phyloP scores from a whole-genome alignment of 30 jellyfish, hydroid and myxozoan species.

The Chrysaora quinquecirrha region DNA sequence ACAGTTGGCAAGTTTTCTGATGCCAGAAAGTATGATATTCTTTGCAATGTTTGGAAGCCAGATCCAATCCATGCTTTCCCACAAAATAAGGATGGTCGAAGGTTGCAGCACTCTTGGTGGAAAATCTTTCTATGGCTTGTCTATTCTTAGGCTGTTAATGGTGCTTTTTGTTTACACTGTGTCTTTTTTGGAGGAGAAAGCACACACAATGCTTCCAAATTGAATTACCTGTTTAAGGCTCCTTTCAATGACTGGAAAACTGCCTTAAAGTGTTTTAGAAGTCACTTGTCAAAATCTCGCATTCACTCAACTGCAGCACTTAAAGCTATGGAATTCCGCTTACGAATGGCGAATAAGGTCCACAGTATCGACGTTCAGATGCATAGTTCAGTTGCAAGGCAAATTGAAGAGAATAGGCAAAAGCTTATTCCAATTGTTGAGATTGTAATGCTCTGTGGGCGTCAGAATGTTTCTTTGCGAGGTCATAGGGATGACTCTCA shows the following conservation, averaged over 20 bases:
- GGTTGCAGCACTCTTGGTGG: conserved; percentile 10
- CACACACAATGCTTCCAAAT: conserved; percentile 8
- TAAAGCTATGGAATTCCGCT: neutral
- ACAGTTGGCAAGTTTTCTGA: neutral
- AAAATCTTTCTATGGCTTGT: conserved; percentile 31
- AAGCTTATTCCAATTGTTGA: neutral
- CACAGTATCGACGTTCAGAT: conserved; percentile 3
- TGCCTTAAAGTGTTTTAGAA: neutral
- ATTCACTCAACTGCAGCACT: neutral
- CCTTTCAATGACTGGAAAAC: conserved; percentile 4
- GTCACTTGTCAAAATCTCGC: neutral
- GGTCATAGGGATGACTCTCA: conserved; percentile 49
- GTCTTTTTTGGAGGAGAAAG: conserved; percentile 36
- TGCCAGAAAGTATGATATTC: neutral
- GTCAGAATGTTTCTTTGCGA: conserved; percentile 34
- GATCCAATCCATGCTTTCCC: conserved; percentile 1
- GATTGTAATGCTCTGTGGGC: conserved; percentile 35
- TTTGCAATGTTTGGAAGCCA: conserved; percentile 31
- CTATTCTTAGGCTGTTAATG: conserved; percentile 37
- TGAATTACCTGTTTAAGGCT: neutral
- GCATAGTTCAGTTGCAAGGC: neutral
- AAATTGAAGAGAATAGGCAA: conserved; percentile 5
- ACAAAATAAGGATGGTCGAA: neutral
- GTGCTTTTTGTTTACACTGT: conserved; percentile 49
- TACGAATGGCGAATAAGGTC: neutral